These are phyloP conservation scores for Ornithorhynchus anatinus DNA, from an alignment of 2,113 vertebrate species.

Conservation along the genomic window DNA sequence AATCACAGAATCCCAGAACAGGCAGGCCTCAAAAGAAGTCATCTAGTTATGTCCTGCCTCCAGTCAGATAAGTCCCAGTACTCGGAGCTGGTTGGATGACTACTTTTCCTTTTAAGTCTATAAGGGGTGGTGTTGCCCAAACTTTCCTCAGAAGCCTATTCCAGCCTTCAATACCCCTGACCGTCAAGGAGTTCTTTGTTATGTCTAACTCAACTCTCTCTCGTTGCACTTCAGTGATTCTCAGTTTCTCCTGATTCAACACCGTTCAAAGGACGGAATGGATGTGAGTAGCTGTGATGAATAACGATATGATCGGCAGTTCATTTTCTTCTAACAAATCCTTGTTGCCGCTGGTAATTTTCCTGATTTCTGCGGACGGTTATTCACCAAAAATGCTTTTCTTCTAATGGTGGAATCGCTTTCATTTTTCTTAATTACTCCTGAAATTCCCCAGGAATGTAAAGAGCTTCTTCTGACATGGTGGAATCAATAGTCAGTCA, in stretches of 20 bases:
- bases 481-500: slow-evolving; percentile 49
- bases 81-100: too few species aligned
- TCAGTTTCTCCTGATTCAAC: slow-evolving; percentile 45
- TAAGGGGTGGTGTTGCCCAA: too few species aligned
- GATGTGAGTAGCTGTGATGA: slow-evolving; percentile 38
- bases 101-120: too few species aligned
- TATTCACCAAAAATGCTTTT: slow-evolving; percentile 51
- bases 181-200: too few species aligned
- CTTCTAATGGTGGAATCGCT: slow-evolving; percentile 18
- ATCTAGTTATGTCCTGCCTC: too few species aligned
- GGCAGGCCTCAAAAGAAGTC: too few species aligned
- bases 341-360: slow-evolving; percentile 24
- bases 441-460: slow-evolving; percentile 44
- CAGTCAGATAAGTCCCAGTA: too few species aligned
- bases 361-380: slow-evolving; percentile 8
- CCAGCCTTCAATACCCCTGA: too few species aligned
- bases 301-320: slow-evolving; percentile 41
- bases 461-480: slow-evolving; percentile 30
- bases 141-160: too few species aligned
- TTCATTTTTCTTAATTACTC: slow-evolving; percentile 61
- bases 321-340: slow-evolving; percentile 35
- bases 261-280: background rate
- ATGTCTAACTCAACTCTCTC: too few species aligned
- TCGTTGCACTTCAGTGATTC: too few species aligned
- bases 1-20: too few species aligned